Base-by-base conservation (phyloP, 2,888 invertebrate genomes). In the Ariolimax columbianus region DNA sequence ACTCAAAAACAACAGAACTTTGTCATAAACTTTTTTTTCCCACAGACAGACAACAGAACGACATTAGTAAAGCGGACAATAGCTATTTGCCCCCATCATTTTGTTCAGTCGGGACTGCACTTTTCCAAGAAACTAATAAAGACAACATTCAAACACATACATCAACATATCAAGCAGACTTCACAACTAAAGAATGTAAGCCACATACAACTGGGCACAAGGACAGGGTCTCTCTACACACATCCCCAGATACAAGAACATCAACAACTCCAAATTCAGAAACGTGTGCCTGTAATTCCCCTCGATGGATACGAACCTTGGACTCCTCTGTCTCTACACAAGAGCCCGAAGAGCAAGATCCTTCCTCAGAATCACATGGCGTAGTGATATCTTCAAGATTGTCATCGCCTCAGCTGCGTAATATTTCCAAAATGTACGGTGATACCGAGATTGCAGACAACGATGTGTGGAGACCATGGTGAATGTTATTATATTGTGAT, bases 391-490 rank as follows among this genome's bases (percentile, higher is more conserved):
- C 26, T 43, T 33, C 75, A 51, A 4, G 7, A 7, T 40, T 66
- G 30, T 38, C 70, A 0, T 30, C 63, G 66, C 17, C 9, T 66
- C 30, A 30, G 11, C 23, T 47, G 1, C 33, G 1, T 9, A 70
- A 26, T 26, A 17, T 3, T 40, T 40, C 23, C 6, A 23, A 14
- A 9, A 40, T 26, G 72, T 26, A 19, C 26, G 40, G 11, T 40
- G 4, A 40, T 1, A 38, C 38, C 36, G 70, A 70, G 9, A 40
- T 36, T 6, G 33, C 40, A n/a, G 63, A 63, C 9, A 63, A 78
- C 38, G 78, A 78, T 30, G 82, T 72, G 26, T 82, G 70, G 70
- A 82, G 72, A 55, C 72, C 82, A 55, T 82, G 82, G 72, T 72
- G 17, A 51, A 7, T 51, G 17, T 51, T 11, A 51, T 11, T 51